These are phyloP conservation scores for Prenolepis imparis DNA, from an alignment of 2,888 invertebrate genomes.

Conservation along the genomic window DNA sequence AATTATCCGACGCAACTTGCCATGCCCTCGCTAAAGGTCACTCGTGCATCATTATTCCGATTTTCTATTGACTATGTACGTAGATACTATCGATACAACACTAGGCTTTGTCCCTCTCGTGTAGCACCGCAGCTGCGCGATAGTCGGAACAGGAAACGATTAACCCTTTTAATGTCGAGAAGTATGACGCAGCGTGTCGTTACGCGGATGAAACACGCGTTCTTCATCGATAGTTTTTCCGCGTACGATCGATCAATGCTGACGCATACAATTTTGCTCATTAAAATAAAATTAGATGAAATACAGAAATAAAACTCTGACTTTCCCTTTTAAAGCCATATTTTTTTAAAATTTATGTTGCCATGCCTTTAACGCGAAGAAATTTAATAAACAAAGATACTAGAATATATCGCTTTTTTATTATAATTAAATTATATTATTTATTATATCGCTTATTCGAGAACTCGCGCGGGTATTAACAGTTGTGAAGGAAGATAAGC, in stretches of 20 bases:
- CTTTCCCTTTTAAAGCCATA: neutral
- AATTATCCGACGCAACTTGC: constrained; percentile 84
- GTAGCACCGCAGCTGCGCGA: constrained; percentile 42
- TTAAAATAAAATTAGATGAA: constrained; percentile 20
- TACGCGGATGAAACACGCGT: constrained; percentile 9
- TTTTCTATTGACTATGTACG: constrained; percentile 77
- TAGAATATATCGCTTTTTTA: neutral
- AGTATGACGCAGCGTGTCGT: constrained; percentile 10
- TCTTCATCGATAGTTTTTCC: constrained; percentile 7
- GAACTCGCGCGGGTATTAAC: constrained; percentile 65
- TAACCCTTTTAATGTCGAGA: constrained; percentile 50
- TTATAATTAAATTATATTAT: neutral
- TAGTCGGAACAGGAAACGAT: constrained; percentile 71
- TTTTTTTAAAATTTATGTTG: neutral
- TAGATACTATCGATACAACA: constrained; percentile 63
- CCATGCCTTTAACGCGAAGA: neutral
- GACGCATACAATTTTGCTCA: neutral
- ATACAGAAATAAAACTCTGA: neutral
- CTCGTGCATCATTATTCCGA: constrained; percentile 83
- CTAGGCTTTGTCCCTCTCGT: constrained; percentile 60
- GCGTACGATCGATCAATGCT: neutral
- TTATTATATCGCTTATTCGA: neutral
- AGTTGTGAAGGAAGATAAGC: constrained; percentile 69
- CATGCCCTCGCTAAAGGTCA: constrained; percentile 83
- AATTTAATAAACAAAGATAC: neutral